phyloP scores from a whole-genome alignment of 2,888 invertebrate genomes.

The Dermolepida albohirtum region DNA sequence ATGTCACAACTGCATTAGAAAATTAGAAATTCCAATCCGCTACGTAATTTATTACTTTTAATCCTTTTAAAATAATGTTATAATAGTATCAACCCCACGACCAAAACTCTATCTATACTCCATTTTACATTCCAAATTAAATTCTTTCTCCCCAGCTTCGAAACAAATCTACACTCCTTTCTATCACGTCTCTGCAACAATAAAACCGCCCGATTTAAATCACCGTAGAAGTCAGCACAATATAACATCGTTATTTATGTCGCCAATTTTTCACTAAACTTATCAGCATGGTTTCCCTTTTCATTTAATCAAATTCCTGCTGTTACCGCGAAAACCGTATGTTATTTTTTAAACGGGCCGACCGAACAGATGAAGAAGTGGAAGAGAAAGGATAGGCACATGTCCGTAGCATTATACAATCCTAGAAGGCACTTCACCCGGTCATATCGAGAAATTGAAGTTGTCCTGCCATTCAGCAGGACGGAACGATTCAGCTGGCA shows the following conservation, averaged over 20 bases:
- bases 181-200: not conserved
- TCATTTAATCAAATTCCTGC: conserved; percentile 24
- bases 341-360: conserved; percentile 21
- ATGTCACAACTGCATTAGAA: too few relatives aligned
- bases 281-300: conserved; percentile 11
- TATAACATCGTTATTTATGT: conserved; percentile 15
- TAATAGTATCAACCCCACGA: too few relatives aligned
- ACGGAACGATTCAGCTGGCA: conserved; percentile 14
- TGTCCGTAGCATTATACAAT: not conserved
- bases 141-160: not conserved
- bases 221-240: not conserved
- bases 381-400: conserved; percentile 5
- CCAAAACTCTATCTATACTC: too few relatives aligned
- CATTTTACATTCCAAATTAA: too few relatives aligned
- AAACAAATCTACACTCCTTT: not conserved
- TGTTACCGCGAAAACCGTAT: conserved; percentile 13
- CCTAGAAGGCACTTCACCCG: not conserved
- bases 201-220: conserved; percentile 5
- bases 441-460: conserved; percentile 4
- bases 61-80: too few relatives aligned
- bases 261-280: conserved; percentile 17
- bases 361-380: not conserved
- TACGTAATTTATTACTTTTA: too few relatives aligned
- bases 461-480: conserved; percentile 14
- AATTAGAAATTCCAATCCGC: too few relatives aligned